phyloP scores from a whole-genome alignment of 2,797 vertebrate genomes.

The Galagoides demidoff region DNA sequence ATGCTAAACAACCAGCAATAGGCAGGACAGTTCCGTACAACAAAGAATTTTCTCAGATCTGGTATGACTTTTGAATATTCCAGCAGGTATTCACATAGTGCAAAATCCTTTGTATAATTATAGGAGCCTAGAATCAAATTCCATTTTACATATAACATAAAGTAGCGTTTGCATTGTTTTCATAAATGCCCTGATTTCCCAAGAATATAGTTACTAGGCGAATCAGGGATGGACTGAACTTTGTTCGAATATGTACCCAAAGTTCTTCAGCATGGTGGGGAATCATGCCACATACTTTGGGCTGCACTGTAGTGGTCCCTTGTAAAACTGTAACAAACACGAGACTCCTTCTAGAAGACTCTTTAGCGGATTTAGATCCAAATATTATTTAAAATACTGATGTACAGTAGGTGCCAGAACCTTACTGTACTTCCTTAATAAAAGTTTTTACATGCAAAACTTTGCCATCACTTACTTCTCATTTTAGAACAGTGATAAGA shows the following conservation, averaged over 20 bases:
- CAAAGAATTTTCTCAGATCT: not conserved
- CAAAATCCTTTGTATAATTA: not conserved
- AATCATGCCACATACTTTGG: not conserved
- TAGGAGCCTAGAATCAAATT: not conserved
- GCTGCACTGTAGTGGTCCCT: not conserved
- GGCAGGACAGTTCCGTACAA: not conserved
- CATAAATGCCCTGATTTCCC: not conserved
- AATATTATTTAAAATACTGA: not conserved
- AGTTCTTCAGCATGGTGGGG: not conserved
- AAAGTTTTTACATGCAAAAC: conserved; percentile 4
- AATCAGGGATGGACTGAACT: not conserved
- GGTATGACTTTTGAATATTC: not conserved
- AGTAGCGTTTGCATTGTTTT: not conserved
- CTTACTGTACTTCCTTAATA: not conserved
- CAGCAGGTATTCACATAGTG: not conserved
- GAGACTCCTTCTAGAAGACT: not conserved
- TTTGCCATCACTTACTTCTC: not conserved
- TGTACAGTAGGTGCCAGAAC: not conserved
- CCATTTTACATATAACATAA: not conserved
- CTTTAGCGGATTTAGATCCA: conserved; percentile 3
- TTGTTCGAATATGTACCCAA: not conserved
- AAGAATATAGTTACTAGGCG: not conserved
- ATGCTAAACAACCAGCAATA: not conserved
- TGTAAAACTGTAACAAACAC: not conserved
- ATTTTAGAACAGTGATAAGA: not conserved